These are phyloP conservation scores for Rotaria socialis DNA, from an alignment of 2,888 invertebrate genomes.

Conservation along the genomic window DNA sequence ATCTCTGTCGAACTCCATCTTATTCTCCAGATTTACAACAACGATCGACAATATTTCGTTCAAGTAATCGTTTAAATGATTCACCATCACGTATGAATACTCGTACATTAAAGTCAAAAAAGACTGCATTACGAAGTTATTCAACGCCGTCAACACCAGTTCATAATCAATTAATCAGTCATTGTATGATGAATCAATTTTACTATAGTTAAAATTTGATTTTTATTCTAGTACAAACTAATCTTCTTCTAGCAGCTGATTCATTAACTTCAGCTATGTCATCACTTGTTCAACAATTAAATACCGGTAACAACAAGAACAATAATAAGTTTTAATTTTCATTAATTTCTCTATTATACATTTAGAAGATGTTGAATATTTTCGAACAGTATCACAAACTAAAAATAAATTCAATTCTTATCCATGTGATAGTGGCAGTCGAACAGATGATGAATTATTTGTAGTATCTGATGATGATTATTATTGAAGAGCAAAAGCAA, in stretches of 20 bases:
- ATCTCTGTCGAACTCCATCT: constrained; percentile 82
- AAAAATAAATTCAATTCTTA: too few species aligned
- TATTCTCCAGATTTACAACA: constrained; percentile 51
- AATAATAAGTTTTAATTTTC: too few species aligned
- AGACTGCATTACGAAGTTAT: constrained; percentile 17
- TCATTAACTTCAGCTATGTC: constrained; percentile 97
- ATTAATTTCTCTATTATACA: not conserved
- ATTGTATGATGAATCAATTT: not conserved
- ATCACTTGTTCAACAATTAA: constrained; percentile 86
- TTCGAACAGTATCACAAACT: not conserved
- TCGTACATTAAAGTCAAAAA: constrained; percentile 1
- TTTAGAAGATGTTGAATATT: not conserved
- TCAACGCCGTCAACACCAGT: constrained; percentile 21
- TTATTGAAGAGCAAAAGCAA: too few species aligned
- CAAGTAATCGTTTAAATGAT: constrained; percentile 50
- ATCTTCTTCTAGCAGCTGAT: constrained; percentile 87
- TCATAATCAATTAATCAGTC: not conserved
- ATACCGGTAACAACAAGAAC: constrained; percentile 64
- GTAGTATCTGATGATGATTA: not conserved
- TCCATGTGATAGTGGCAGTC: not conserved
- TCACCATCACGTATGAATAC: constrained; percentile 37
- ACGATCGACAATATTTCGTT: constrained; percentile 52
- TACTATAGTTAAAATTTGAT: too few species aligned
- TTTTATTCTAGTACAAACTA: constrained; percentile 61
- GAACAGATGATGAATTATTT: constrained; percentile 16